phyloP scores from a whole-genome alignment of 37 sponge, comb jelly and placozoan genomes.

The Cladorhizidae sp. region DNA sequence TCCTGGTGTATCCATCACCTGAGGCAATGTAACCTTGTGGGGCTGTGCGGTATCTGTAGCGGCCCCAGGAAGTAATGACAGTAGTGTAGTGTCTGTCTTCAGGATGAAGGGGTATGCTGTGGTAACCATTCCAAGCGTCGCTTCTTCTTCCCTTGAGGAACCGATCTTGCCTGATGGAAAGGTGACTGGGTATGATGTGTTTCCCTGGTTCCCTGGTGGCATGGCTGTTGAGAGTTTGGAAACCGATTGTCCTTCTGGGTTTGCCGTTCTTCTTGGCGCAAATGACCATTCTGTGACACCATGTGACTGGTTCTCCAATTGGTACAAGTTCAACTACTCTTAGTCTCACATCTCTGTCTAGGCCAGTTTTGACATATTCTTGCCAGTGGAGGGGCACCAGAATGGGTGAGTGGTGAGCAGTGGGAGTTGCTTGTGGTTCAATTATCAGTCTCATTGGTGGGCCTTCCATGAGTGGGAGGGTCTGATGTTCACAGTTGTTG shows the following conservation, averaged over 20 bases:
- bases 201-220: constrained; percentile 37
- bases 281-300: constrained; percentile 41
- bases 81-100: constrained; percentile 51
- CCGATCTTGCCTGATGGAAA: constrained; percentile 45
- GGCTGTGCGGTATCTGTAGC: constrained; percentile 48
- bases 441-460: no score
- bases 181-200: constrained; percentile 45
- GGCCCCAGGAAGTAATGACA: constrained; percentile 52
- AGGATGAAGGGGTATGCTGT: constrained; percentile 45
- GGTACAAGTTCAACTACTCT: no score
- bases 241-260: constrained; percentile 11
- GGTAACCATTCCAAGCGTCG: constrained; percentile 59
- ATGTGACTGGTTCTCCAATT: constrained; percentile 29
- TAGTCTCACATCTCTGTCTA: no score
- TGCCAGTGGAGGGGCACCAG: no score
- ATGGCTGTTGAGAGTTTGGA: constrained; percentile 30
- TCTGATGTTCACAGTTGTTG: no score
- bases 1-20: constrained; percentile 48
- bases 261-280: constrained; percentile 1
- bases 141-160: constrained; percentile 48
- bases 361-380: no score
- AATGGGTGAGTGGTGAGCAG: no score
- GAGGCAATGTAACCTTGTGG: constrained; percentile 62
- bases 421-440: no score
- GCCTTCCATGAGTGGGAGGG: no score